These are phyloP conservation scores for Ranitomeya imitator DNA, from an alignment of 2,113 vertebrate genomes.

Conservation along the genomic window DNA sequence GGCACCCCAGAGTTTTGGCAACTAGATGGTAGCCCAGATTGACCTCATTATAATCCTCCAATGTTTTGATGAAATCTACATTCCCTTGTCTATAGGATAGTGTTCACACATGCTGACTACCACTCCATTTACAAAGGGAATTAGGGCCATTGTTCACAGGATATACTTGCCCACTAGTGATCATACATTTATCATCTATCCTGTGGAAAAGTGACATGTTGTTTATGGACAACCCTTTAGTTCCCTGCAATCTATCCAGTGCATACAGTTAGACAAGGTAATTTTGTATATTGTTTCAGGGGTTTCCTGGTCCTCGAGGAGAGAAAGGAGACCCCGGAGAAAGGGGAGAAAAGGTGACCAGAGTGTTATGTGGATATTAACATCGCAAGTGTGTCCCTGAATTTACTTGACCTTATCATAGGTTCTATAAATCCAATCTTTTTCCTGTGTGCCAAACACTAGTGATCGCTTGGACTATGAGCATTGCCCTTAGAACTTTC, in stretches of 20 bases:
- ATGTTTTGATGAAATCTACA: too few relatives aligned
- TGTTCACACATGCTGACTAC: too few relatives aligned
- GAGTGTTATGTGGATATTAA: constrained; percentile 57
- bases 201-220: too few relatives aligned
- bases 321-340: constrained; percentile 96
- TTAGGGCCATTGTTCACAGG: too few relatives aligned
- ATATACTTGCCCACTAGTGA: too few relatives aligned
- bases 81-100: too few relatives aligned
- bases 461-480: constrained; percentile 37
- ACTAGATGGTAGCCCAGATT: too few relatives aligned
- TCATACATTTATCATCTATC: too few relatives aligned
- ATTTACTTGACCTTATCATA: constrained; percentile 51
- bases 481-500: constrained; percentile 3
- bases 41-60: too few relatives aligned
- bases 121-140: too few relatives aligned
- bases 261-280: constrained; percentile 54
- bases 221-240: not conserved
- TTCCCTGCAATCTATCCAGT: not conserved
- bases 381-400: constrained; percentile 62
- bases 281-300: constrained; percentile 83
- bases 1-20: too few relatives aligned
- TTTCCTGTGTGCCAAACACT: constrained; percentile 71
- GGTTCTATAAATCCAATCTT: constrained; percentile 45
- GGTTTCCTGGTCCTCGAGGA: constrained; percentile 93
- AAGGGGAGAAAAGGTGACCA: constrained; percentile 98